Evolutionary conservation across 2,888 invertebrate genomes (phyloP), one percentile per base, ranked within the genome.

Genomic region (Caenorhabditis plicata): DNA sequence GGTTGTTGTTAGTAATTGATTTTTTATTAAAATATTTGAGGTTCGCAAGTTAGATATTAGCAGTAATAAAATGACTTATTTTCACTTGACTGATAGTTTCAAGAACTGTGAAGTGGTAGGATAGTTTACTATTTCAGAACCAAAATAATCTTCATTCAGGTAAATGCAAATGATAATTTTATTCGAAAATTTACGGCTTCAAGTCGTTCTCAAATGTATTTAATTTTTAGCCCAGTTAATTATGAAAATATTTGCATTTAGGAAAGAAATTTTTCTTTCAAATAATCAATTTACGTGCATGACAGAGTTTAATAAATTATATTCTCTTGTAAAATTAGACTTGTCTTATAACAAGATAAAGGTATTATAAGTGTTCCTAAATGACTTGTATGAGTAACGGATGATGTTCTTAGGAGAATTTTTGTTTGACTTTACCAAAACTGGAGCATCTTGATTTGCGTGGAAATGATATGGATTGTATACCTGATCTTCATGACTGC

Each of bases 401-500:
- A n/a, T n/a, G n/a, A n/a, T n/a, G n/a, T n/a, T 13, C 13, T 27
- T 22, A 38, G 25, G 11, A 19, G 8, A 19, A 38, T 7, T 38
- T 20, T n/a, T 20, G 23, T 23, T 22, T 38, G 3, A 38, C 22
- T 22, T 13, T 38, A 9, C 38, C 38, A 9, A 38, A 38, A 19
- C 25, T 38, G n/a, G 4, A n/a, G 38, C 20, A 38, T 38, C 25
- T 38, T 22, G 23, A 38, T n/a, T 38, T 38, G 23, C 9, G 36
- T 22, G 27, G 19, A 4, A 57, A 57, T 22, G 22, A 3, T 19
- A 17, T 58, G 25, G 29, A 8, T 1, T 11, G 29, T 23, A 7
- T 60, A 5, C 60, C 60, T 2, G 54, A 54, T 47, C 36, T 60
- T 23, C 27, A 31, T 5, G 50, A 60, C 33, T 60, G 60, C 11